These are phyloP conservation scores for Nephrocerus scutellatus DNA, from an alignment of 2,888 invertebrate genomes.

Conservation along the genomic window DNA sequence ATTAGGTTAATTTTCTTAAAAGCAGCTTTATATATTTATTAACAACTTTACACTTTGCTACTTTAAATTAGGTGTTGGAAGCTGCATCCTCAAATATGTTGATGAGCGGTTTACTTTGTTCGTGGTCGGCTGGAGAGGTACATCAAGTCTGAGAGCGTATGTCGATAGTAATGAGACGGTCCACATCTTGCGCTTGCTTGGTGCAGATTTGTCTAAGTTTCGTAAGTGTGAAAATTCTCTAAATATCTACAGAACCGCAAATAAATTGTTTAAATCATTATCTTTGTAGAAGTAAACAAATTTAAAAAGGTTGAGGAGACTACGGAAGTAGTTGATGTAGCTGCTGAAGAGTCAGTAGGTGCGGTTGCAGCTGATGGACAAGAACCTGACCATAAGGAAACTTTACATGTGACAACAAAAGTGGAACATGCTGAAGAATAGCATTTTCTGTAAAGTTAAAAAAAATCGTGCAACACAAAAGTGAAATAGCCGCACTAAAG, in stretches of 20 bases:
- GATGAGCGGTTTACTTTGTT: slow-evolving; percentile 54
- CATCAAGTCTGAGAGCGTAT: slow-evolving; percentile 78
- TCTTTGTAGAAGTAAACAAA: slow-evolving; percentile 46
- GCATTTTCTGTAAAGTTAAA: too few relatives aligned
- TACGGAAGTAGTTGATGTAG: slow-evolving; percentile 28
- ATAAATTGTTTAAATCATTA: not conserved
- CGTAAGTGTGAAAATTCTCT: slow-evolving; percentile 51
- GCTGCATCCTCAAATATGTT: slow-evolving; percentile 66
- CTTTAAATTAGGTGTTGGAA: slow-evolving; percentile 53
- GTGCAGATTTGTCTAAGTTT: slow-evolving; percentile 78
- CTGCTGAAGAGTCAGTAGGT: slow-evolving; percentile 23
- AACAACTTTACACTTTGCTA: not conserved
- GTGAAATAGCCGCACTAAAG: too few relatives aligned
- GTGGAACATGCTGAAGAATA: too few relatives aligned
- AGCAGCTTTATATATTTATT: not conserved
- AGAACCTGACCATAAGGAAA: too few relatives aligned
- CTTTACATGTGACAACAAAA: too few relatives aligned
- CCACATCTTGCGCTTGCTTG: slow-evolving; percentile 78
- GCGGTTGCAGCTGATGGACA: slow-evolving; percentile 5
- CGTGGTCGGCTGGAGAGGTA: slow-evolving; percentile 88
- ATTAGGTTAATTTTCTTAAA: slow-evolving; percentile 65
- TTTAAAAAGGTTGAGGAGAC: slow-evolving; percentile 57
- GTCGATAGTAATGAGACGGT: slow-evolving; percentile 77
- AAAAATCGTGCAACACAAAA: too few relatives aligned
- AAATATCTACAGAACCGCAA: too few relatives aligned